These are phyloP conservation scores for Clarias pachynema DNA, from an alignment of 2,797 vertebrate genomes.

Conservation along the genomic window DNA sequence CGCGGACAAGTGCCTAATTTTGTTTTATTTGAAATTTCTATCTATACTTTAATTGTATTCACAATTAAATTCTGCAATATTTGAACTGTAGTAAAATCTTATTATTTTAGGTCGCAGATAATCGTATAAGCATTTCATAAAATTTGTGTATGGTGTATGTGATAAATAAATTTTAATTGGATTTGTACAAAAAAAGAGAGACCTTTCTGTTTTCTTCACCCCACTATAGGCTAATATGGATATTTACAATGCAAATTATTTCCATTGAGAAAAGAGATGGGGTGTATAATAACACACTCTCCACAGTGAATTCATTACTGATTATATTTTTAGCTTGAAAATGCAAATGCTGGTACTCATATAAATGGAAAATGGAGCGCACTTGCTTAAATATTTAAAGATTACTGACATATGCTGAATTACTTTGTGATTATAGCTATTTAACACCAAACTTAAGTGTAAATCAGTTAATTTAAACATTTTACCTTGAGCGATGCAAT, in stretches of 20 bases:
- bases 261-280: slow-evolving; percentile 11
- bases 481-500: not conserved
- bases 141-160: too few species aligned
- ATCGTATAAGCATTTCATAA: too few species aligned
- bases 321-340: slow-evolving; percentile 5
- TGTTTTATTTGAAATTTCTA: too few species aligned
- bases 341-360: not conserved
- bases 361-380: not conserved
- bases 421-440: not conserved
- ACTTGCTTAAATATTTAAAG: not conserved
- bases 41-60: too few species aligned
- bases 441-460: not conserved
- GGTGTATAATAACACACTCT: not conserved
- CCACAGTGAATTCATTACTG: slow-evolving; percentile 13
- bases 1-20: too few species aligned
- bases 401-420: not conserved
- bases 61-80: too few species aligned
- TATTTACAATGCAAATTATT: slow-evolving; percentile 5
- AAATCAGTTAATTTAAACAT: not conserved
- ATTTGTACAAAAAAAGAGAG: not conserved
- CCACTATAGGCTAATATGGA: not conserved
- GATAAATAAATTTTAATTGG: too few species aligned
- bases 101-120: too few species aligned
- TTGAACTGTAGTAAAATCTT: too few species aligned
- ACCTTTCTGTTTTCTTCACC: not conserved